Base-by-base conservation (phyloP, 2,888 invertebrate genomes). In the Platynereis dumerilii region DNA sequence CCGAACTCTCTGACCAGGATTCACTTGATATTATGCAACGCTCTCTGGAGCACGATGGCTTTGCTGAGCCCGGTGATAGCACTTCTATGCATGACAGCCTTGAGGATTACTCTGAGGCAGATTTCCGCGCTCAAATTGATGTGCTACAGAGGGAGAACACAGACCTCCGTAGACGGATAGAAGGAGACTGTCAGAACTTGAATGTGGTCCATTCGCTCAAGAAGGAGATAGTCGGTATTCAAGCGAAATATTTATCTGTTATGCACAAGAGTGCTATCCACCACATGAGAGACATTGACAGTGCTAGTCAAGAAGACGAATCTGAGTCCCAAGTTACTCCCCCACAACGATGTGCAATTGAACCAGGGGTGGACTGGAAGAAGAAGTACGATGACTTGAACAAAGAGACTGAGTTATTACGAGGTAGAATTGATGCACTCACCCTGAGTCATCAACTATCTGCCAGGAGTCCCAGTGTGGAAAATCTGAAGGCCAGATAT, bases 311-410 rank as follows among this genome's bases (percentile, higher is more conserved):
- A 48, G 48, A 22, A 10, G 48, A 48, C 3, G 22, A n/a, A 3
- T n/a, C n/a, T 48, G 48, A 48, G 17, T n/a, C 20, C 7, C 20
- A 12, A 10, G 48, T 48, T n/a, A 22, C n/a, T 5, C 48, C 48
- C 5, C 48, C 48, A 22, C 48, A 48, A 48, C 5, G n/a, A n/a
- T 3, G 17, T 12, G 22, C n/a, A 3, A 10, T 42, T 20, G 61
- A 61, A 24, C 39, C 39, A 22, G 53, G 54, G 24, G 42, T 48
- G 2, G 17, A 52, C 24, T 62, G 56, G 62, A 62, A 62, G 42
- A 10, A 45, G 44, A 62, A 48, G 48, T 62, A 57, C 20, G 62
- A 57, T 22, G 44, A 55, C 56, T 52, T 57, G 34, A 24, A 29
- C 1, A 39, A 45, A 10, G 62, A 62, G 27, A 55, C 55, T 42